These are phyloP conservation scores for Picathartes gymnocephalus DNA, from an alignment of 2,113 vertebrate species.

Conservation along the genomic window DNA sequence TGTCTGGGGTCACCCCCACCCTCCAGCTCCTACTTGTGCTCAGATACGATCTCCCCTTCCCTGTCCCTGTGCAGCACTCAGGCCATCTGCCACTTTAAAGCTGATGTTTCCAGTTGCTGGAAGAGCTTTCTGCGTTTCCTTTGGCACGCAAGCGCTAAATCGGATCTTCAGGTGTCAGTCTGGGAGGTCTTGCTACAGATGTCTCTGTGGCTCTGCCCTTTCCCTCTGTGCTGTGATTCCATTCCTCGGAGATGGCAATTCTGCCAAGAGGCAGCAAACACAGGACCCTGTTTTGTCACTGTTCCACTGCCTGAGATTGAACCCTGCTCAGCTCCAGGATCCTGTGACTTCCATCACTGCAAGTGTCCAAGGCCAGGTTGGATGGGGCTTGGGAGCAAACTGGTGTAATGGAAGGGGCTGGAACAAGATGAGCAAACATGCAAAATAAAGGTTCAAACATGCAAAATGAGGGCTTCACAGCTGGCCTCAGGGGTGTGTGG, in stretches of 20 bases:
- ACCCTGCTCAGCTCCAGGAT: not conserved
- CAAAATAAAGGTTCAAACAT: not conserved
- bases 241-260: rapidly evolving
- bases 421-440: not conserved
- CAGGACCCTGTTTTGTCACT: not conserved
- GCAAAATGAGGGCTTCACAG: not conserved
- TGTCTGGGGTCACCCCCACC: not conserved
- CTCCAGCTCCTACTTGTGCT: not conserved
- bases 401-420: not conserved
- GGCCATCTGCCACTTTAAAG: not conserved
- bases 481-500: not conserved
- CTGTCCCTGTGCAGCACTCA: rapidly evolving
- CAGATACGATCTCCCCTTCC: not conserved
- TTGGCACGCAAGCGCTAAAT: not conserved
- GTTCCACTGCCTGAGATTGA: not conserved
- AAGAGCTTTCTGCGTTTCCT: not conserved
- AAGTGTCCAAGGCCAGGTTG: not conserved
- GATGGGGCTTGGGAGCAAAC: not conserved
- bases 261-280: not conserved
- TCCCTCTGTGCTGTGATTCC: not conserved
- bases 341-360: not conserved
- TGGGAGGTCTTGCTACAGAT: not conserved
- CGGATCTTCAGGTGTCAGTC: rapidly evolving
- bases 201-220: not conserved
- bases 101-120: not conserved